Evolutionary conservation across 2,113 vertebrate species (phyloP).

Genomic region (Syngnathoides biaculeatus): DNA sequence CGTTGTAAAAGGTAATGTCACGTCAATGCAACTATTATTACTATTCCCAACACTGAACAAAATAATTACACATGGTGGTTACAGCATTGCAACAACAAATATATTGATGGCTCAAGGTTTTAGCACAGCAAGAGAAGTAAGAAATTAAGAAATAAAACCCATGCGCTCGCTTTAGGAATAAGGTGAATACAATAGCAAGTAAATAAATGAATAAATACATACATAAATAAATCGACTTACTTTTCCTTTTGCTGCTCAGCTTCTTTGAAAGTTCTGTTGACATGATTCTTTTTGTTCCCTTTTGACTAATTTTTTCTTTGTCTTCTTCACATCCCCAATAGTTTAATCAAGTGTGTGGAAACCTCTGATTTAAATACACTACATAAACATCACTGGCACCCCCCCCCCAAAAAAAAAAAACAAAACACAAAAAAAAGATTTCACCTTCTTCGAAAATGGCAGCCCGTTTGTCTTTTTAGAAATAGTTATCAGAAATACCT

Average conservation of each 20-base stretch:
- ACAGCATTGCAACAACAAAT: not conserved
- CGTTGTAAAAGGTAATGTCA: not conserved
- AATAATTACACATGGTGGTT: too few relatives aligned
- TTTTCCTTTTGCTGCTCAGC: conserved; percentile 60
- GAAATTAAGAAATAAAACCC: not conserved
- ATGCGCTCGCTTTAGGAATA: too few relatives aligned
- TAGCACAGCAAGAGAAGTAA: not conserved
- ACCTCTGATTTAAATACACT: conserved; percentile 28
- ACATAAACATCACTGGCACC: conserved; percentile 1
- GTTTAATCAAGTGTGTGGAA: conserved; percentile 3
- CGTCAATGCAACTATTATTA: not conserved
- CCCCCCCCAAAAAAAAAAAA: too few relatives aligned
- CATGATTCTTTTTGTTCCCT: conserved; percentile 36
- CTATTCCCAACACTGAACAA: not conserved
- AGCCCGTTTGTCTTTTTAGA: too few relatives aligned
- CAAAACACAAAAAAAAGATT: not conserved
- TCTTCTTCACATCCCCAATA: conserved; percentile 6
- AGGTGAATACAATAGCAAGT: too few relatives aligned
- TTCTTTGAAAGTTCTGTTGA: conserved; percentile 41
- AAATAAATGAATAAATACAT: not conserved
- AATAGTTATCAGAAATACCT: too few relatives aligned
- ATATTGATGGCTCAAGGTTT: not conserved
- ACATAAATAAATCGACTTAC: conserved; percentile 34
- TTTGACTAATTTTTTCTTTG: conserved; percentile 6
- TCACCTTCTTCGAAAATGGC: not conserved